Conservation (phyloP, 2,797 vertebrate species). For the Tadarida brasiliensis region DNA sequence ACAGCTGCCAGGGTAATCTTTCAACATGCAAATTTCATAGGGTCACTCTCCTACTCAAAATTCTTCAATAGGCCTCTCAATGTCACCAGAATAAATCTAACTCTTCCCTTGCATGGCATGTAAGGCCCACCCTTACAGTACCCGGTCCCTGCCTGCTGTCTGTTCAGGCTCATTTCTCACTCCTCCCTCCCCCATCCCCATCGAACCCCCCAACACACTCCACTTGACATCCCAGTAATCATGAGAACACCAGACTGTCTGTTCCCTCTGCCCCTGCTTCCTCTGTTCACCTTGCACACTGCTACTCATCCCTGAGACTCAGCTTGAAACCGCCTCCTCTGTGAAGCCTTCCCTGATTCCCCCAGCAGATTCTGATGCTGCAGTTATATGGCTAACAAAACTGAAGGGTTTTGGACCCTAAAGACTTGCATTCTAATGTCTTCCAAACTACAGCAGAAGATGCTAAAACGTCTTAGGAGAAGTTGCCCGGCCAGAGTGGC, state of each 20-base stretch:
- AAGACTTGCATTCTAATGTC: background rate
- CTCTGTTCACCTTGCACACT: background rate
- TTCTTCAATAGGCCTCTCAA: background rate
- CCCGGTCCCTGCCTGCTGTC: background rate
- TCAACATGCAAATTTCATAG: background rate
- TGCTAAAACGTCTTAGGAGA: background rate
- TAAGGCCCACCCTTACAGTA: background rate
- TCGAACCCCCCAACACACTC: fast-evolving
- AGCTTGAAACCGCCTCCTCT: background rate
- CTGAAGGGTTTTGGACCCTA: background rate
- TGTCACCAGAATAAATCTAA: background rate
- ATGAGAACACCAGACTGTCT: background rate
- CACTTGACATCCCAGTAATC: background rate
- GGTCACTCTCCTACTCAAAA: background rate
- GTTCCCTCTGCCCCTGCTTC: background rate
- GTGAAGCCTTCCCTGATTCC: background rate
- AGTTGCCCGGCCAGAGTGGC: too few relatives aligned
- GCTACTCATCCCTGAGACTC: background rate
- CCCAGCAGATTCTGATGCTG: background rate
- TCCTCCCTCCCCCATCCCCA: background rate
- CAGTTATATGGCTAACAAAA: background rate
- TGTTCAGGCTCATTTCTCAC: background rate
- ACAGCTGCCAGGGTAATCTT: background rate
- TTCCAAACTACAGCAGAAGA: background rate
- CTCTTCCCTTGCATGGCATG: background rate